phyloP scores from a whole-genome alignment of 2,888 invertebrate species.

The Cartodere bifasciata region DNA sequence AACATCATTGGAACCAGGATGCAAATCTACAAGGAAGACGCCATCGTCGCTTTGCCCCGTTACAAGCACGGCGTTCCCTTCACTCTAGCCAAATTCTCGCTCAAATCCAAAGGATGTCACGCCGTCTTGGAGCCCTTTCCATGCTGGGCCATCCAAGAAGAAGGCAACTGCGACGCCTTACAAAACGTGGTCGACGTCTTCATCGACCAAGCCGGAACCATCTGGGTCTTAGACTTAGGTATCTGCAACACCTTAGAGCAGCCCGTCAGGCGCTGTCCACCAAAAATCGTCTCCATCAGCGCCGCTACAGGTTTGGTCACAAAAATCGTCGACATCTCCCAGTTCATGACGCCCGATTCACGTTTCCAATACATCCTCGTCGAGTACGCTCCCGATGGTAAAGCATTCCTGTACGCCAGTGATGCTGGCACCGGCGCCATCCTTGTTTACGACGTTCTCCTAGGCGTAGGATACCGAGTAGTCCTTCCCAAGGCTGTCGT shows the following conservation, averaged over 20 bases:
- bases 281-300: conserved; percentile 42
- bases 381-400: conserved; percentile 49
- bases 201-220: conserved; percentile 46
- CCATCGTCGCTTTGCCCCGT: conserved; percentile 44
- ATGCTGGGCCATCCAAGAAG: conserved; percentile 49
- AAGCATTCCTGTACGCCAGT: conserved; percentile 50
- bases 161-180: conserved; percentile 48
- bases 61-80: conserved; percentile 53
- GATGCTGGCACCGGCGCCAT: conserved; percentile 58
- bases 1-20: conserved; percentile 48
- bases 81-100: conserved; percentile 45
- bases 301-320: conserved; percentile 40
- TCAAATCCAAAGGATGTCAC: conserved; percentile 37
- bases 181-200: conserved; percentile 59
- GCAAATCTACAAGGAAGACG: conserved; percentile 43
- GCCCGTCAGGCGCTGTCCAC: conserved; percentile 51
- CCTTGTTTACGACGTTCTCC: conserved; percentile 52
- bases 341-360: conserved; percentile 43
- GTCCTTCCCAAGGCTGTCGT: conserved; percentile 44
- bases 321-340: conserved; percentile 47
- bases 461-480: conserved; percentile 49
- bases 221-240: conserved; percentile 64
- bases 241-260: conserved; percentile 52
- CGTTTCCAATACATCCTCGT: conserved; percentile 56
- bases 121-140: conserved; percentile 47